Base-by-base conservation (phyloP, 2,888 invertebrate species). In the Drosophila cyrtoloma region DNA sequence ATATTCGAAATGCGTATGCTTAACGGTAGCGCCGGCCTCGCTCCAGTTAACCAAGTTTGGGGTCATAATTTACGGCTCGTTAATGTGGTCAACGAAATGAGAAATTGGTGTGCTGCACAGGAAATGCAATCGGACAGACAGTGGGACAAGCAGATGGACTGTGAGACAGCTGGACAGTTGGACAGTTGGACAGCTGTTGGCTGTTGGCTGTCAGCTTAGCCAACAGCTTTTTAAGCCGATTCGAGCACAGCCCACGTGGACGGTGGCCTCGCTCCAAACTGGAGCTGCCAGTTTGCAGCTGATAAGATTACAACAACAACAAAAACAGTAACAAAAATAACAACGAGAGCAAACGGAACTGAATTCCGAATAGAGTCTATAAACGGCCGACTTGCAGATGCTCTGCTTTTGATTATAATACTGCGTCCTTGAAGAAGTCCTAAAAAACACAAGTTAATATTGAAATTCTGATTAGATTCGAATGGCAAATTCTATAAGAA, bases 11-110 rank as follows among this genome's bases (percentile, higher is more conserved):
- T 42, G 22, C 35, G 44, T 37, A 44, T 64, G 39, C 3, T 51
- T 33, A 66, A 70, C 32, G 62, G 57, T 61, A 64, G 66, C 67
- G 28, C 52, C 56, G 82, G 71, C 84, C 82, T 86, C 86, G 89
- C 84, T 83, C 89, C 30, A 78, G 53, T 81, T 78, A 81, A 58
- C 66, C 66, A 83, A 61, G 61, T 83, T 83, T 63, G 84, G 84
- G 89, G 70, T 88, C 86, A 84, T 84, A 81, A 79, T 75, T 86
- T 66, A 69, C 66, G 85, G 79, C 84, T 82, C 87, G 84, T 89
- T 84, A 84, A 89, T 81, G 82, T 86, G 89, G 87, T 82, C 82
- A 89, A 65, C 76, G 66, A 57, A 77, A 80, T 81, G 87, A 64
- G 82, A 83, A 87, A 79, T 62, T 86, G 87, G 75, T 81, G 79